Evolutionary conservation across 92 coral and sea anemone species (phyloP), one percentile per base, ranked within the genome.

Genomic region (Pocillopora meandrina): DNA sequence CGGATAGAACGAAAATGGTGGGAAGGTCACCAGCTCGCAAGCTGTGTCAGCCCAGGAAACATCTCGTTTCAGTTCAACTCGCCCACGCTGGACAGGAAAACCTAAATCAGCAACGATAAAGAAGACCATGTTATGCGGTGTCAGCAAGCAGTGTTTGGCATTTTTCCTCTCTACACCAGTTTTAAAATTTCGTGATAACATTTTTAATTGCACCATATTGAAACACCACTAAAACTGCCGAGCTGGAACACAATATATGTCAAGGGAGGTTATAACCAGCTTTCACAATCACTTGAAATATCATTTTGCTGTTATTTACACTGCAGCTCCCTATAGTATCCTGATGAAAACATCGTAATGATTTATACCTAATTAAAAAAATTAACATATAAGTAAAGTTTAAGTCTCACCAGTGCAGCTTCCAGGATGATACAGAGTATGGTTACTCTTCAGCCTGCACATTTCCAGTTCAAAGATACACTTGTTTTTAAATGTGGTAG

Each of bases 1-100:
- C 1, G 97, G 97, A 78, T 93, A 93, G 77, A 93, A 93, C 0
- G 94, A 82, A 35, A 78, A 85, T 0, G 92, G 86, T 13, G 66
- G 84, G 78, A 93, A 93, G 9, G 20, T 79, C 64, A 93, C 86
- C 13, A 5, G 2, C 49, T 82, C 57, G 56, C 86, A 82, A 36
- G 79, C 79, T 1, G 86, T 72, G 56, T 82, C 86, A 3, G 86
- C 72, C 71, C 64, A 82, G 4, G 65, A 17, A 0, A 74, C 72
- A 18, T 72, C 78, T 26, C 79, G 71, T 2, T 7, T 61, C 7
- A 82, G 52, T 10, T 61, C 9, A 9, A 72, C 72, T 61, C 86
- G 63, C 31, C 86, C 86, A 10, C 61, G 72, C 62, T 31, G 52
- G 2, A 82, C 64, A 10, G 86, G 86, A 71, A 82, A 82, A 6